Evolutionary conservation across 2,888 invertebrate genomes (phyloP).

Genomic region (Orthosia cruda): DNA sequence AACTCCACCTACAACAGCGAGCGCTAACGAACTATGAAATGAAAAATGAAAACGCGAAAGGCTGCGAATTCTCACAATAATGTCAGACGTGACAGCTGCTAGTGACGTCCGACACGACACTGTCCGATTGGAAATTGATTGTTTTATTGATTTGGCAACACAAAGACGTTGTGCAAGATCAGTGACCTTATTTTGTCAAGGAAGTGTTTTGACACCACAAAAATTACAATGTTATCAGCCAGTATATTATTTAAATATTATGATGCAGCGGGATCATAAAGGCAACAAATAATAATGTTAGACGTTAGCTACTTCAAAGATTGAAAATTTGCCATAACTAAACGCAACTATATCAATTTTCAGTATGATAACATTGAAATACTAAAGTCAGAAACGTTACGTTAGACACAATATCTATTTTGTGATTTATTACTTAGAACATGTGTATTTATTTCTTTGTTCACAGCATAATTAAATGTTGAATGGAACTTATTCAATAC

Average conservation of each 20-base stretch:
- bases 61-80: constrained; percentile 62
- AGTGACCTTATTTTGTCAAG: constrained; percentile 42
- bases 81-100: constrained; percentile 79
- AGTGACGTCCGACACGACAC: constrained; percentile 80
- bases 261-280: no score
- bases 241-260: neutral
- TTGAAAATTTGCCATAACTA: neutral
- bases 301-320: no score
- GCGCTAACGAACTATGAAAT: constrained; percentile 74
- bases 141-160: constrained; percentile 70
- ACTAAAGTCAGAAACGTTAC: constrained; percentile 32
- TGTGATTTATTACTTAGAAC: no score
- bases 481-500: neutral
- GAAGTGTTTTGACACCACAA: constrained; percentile 6
- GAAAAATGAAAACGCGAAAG: constrained; percentile 67
- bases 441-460: no score
- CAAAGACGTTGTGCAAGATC: constrained; percentile 52
- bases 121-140: constrained; percentile 68
- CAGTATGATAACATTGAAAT: neutral
- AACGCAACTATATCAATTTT: constrained; percentile 38
- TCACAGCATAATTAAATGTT: neutral
- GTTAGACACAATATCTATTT: neutral
- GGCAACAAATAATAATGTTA: no score
- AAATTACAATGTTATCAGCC: neutral
- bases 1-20: constrained; percentile 87